These are phyloP conservation scores for Ridgeia piscesae DNA, from an alignment of 1,140 invertebrate genomes.

Conservation along the genomic window DNA sequence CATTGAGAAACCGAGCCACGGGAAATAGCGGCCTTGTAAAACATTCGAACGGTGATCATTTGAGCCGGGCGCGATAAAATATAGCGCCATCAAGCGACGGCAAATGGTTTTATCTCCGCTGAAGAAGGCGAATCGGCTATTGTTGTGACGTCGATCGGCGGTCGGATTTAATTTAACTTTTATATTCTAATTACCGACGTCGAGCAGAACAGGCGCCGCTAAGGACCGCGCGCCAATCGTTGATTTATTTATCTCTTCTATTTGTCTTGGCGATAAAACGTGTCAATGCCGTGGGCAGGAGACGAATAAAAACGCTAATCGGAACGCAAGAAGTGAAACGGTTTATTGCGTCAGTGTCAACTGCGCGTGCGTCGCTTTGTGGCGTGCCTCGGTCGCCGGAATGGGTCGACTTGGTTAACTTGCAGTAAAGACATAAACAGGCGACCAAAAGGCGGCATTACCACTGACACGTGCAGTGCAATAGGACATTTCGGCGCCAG, in stretches of 20 bases:
- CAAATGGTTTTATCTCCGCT: background rate
- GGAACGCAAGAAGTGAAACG: background rate
- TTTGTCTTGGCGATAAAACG: background rate
- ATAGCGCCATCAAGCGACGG: background rate
- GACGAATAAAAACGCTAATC: conserved; percentile 5
- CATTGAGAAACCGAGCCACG: background rate
- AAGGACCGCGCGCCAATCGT: background rate
- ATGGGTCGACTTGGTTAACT: background rate
- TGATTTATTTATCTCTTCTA: background rate
- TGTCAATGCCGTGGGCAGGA: background rate
- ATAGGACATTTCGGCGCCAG: background rate
- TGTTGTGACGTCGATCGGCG: background rate
- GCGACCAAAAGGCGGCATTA: background rate
- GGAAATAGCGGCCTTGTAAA: background rate
- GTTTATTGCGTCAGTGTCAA: background rate
- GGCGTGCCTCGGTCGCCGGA: background rate
- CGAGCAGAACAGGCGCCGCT: background rate
- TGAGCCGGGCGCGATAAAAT: background rate
- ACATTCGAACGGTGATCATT: conserved; percentile 1
- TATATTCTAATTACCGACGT: background rate
- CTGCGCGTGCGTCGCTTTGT: background rate
- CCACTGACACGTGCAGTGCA: background rate
- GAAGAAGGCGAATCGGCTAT: background rate
- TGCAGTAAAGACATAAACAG: background rate
- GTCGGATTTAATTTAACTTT: background rate